A percentile compares a stretch with the other conserved stretches of the same genome.
phyloP scores from a whole-genome alignment of 30 jellyfish, hydroid and myxozoan genomes.

The Chrysaora quinquecirrha region DNA sequence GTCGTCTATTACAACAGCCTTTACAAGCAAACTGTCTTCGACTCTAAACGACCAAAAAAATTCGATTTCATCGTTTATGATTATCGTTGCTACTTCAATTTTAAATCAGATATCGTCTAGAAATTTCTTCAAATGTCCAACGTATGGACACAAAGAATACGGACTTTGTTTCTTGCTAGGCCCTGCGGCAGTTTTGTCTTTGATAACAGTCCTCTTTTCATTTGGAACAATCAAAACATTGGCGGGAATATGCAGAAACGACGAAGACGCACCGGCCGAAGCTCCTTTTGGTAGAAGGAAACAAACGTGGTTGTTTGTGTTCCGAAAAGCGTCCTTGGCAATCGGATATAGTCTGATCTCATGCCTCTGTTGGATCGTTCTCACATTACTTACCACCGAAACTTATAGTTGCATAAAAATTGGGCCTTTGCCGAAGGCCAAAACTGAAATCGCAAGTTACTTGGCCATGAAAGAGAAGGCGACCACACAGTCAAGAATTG shows the following conservation, averaged over 20 bases:
- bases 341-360: constrained; percentile 1
- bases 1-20: too few species aligned
- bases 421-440: constrained; percentile 31
- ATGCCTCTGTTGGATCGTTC: constrained; percentile 22
- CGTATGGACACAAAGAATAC: background rate
- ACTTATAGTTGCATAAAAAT: constrained; percentile 34
- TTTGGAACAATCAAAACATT: background rate
- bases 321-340: background rate
- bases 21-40: too few species aligned
- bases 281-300: background rate
- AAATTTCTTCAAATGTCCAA: constrained; percentile 30
- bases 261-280: constrained; percentile 6
- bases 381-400: constrained; percentile 15
- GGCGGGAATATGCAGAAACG: constrained; percentile 7
- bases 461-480: background rate
- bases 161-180: constrained; percentile 35
- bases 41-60: too few species aligned
- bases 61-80: too few species aligned
- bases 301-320: constrained; percentile 10
- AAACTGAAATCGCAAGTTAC: constrained; percentile 2
- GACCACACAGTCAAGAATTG: constrained; percentile 7
- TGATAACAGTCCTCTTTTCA: background rate
- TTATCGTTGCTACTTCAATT: too few species aligned
- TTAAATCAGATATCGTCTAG: constrained; percentile 3
- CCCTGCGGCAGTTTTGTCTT: constrained; percentile 17